Evolutionary conservation across 2,113 vertebrate species (phyloP).

Genomic region (Pachyramphus minor): DNA sequence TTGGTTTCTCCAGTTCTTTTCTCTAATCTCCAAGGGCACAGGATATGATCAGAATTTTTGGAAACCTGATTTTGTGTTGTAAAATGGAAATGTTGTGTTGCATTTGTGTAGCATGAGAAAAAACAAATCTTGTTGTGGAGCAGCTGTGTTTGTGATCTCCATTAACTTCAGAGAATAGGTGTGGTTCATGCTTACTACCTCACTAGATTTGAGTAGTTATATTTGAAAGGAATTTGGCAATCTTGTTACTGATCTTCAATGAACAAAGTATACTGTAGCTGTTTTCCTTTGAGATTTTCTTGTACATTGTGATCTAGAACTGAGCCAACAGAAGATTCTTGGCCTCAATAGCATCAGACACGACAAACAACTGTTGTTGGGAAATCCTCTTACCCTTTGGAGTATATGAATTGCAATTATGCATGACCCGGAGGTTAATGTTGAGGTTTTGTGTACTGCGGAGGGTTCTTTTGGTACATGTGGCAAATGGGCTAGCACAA

Average conservation of each 20-base stretch:
- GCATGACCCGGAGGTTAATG: background rate
- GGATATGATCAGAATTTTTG: background rate
- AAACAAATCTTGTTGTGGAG: background rate
- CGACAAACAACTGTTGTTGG: background rate
- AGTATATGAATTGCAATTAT: background rate
- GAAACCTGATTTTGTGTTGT: background rate
- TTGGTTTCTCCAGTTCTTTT: background rate
- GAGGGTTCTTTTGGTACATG: background rate
- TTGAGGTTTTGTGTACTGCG: background rate
- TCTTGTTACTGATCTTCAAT: background rate
- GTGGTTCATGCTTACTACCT: background rate
- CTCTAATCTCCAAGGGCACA: background rate
- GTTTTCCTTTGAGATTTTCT: conserved; percentile 30
- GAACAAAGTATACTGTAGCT: background rate
- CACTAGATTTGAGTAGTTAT: background rate
- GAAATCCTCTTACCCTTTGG: background rate
- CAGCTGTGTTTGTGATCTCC: conserved; percentile 12
- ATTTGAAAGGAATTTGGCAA: conserved; percentile 5
- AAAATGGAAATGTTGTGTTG: background rate
- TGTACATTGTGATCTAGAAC: background rate
- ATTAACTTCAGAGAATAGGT: conserved; percentile 39
- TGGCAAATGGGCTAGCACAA: background rate
- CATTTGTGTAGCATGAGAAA: conserved; percentile 10
- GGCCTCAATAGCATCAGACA: background rate
- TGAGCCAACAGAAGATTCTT: background rate